phyloP scores from a whole-genome alignment of 2,888 invertebrate genomes.

The Sylvicola cinctus region DNA sequence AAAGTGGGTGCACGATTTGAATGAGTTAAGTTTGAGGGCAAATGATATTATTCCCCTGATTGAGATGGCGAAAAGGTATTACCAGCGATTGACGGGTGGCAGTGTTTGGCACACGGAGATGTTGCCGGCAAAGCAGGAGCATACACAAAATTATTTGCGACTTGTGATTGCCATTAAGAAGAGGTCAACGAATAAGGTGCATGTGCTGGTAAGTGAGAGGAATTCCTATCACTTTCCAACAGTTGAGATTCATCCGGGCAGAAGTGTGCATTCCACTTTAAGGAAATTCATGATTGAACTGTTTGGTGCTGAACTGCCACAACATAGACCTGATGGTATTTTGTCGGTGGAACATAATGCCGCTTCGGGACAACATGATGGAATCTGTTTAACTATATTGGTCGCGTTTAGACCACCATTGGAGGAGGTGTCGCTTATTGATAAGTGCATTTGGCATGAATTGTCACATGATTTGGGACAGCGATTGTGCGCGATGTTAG shows the following conservation, averaged over 20 bases:
- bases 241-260: conserved; percentile 71
- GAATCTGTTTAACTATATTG: conserved; percentile 59
- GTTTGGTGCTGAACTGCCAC: conserved; percentile 70
- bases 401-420: conserved; percentile 68
- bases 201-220: conserved; percentile 71
- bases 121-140: conserved; percentile 45
- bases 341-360: conserved; percentile 52
- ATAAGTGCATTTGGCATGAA: conserved; percentile 82
- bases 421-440: conserved; percentile 69
- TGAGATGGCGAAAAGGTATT: conserved; percentile 44
- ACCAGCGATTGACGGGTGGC: conserved; percentile 14
- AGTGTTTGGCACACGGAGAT: conserved; percentile 46
- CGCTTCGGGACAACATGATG: conserved; percentile 35
- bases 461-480: conserved; percentile 46
- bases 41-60: conserved; percentile 66
- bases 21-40: conserved; percentile 55
- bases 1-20: conserved; percentile 59
- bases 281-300: conserved; percentile 80
- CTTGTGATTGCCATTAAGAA: conserved; percentile 63
- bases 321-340: conserved; percentile 65
- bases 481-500: conserved; percentile 41
- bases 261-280: conserved; percentile 69
- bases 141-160: conserved; percentile 53
- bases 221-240: conserved; percentile 66
- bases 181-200: conserved; percentile 59